Evolutionary conservation across 2,797 vertebrate genomes (phyloP), one percentile per base, ranked within the genome.

Genomic region (Corythornis leucogaster): DNA sequence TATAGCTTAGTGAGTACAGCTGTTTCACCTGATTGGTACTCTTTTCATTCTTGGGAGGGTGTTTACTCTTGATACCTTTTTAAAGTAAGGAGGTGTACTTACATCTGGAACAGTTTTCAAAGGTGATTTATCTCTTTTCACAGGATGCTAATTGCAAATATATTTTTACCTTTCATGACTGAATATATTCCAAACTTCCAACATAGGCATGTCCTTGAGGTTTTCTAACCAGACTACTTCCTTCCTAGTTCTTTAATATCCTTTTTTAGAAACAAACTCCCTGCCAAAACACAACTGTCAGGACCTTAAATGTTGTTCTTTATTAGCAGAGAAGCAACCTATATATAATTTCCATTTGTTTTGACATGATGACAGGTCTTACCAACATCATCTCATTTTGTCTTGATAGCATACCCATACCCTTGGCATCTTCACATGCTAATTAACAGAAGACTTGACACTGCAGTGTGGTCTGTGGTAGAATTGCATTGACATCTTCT

Each of bases 401-500:
- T 85, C 68, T 81, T 91, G 70, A 85, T 90, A 78, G 16, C 10
- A 9, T 58, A 87, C 15, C 13, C 30, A 54, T 66, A 45, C 15
- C 35, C 31, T 80, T 84, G 28, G 54, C 62, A 17, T 92, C 50
- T 71, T 76, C 30, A 59, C 31, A 80, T 53, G 71, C 16, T 69
- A 43, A 90, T 92, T 94, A 93, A 81, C 31, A 77, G 87, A 87
- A 63, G 25, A 50, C 89, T 95, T 95, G 38, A 86, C 50, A 85
- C 55, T 87, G 40, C 69, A 94, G 50, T 77, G 11, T 59, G 57
- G 77, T 94, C 83, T 92, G 26, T 84, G 59, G 57, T 48, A 94
- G 85, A 73, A 89, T 61, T 92, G n/a, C 33, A 91, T 81, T 96
- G 91, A 94, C 81, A 96, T 93, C 84, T 97, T 96, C 87, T 89